Percentiles rank a stretch among this genome's conserved stretches.
Evolutionary conservation across 2,797 vertebrate species (phyloP).

Genomic region (Tapera naevia): DNA sequence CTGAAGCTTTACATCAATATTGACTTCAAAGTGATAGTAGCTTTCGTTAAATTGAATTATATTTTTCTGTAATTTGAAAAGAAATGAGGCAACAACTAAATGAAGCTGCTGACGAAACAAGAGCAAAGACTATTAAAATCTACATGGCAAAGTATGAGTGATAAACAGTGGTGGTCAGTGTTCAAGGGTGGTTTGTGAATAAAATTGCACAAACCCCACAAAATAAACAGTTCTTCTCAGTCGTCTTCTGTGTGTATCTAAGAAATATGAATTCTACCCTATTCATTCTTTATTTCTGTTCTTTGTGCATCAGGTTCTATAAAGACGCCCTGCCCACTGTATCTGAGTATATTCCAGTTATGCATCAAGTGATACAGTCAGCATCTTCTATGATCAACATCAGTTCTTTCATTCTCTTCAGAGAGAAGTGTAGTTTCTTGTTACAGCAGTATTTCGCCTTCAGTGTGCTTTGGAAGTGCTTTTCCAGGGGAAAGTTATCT

Average conservation of each 20-base stretch:
- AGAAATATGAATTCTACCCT: not conserved
- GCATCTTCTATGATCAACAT: not conserved
- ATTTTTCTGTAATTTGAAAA: slow-evolving; percentile 37
- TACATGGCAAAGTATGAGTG: not conserved
- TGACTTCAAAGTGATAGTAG: slow-evolving; percentile 25
- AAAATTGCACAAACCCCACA: not conserved
- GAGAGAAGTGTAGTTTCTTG: not conserved
- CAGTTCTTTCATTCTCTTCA: not conserved
- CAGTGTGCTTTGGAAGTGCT: not conserved
- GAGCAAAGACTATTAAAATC: slow-evolving; percentile 25
- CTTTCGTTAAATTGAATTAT: slow-evolving; percentile 35
- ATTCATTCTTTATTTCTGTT: not conserved
- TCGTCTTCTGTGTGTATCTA: not conserved
- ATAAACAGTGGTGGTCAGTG: not conserved
- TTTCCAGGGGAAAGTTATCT: not conserved
- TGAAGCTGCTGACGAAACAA: slow-evolving; percentile 32
- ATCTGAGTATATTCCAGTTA: not conserved
- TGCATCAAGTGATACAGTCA: not conserved
- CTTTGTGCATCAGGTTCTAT: not conserved
- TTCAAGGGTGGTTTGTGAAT: not conserved
- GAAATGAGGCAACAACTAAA: slow-evolving; percentile 44
- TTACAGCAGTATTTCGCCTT: not conserved
- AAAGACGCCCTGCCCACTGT: not conserved
- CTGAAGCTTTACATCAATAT: slow-evolving; percentile 40
- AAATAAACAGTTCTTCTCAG: not conserved